Evolutionary conservation across 2,113 vertebrate species (phyloP).

Genomic region (Dasyornis broadbenti): DNA sequence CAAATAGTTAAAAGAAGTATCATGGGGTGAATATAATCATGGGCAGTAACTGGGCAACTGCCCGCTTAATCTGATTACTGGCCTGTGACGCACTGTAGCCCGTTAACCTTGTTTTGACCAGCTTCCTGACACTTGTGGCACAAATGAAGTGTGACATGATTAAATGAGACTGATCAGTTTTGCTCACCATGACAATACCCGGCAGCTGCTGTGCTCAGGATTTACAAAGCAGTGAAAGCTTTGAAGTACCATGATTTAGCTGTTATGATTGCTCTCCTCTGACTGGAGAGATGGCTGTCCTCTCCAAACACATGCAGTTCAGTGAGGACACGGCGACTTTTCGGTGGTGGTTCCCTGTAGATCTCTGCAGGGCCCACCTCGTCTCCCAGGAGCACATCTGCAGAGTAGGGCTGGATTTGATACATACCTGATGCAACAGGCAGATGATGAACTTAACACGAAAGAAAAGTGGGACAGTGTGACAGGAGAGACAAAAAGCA

Average conservation of each 20-base stretch:
- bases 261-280: background rate
- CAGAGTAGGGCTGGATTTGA: background rate
- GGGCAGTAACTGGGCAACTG: background rate
- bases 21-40: background rate
- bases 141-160: slow-evolving; percentile 11
- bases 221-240: background rate
- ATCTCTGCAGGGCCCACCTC: background rate
- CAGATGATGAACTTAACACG: background rate
- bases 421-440: background rate
- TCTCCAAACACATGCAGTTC: background rate
- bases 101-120: slow-evolving; percentile 30
- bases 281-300: background rate
- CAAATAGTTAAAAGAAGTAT: background rate
- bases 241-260: slow-evolving; percentile 4
- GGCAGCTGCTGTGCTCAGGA: background rate
- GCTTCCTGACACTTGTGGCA: slow-evolving; percentile 21
- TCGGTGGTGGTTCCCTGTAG: background rate
- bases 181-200: background rate
- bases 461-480: background rate
- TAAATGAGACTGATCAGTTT: slow-evolving; percentile 25
- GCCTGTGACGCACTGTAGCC: background rate
- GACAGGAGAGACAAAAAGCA: background rate
- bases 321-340: background rate
- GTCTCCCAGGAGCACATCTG: accelerated
- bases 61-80: background rate